Base-by-base conservation (phyloP, 2,888 invertebrate genomes). In the Pachydiplax longipennis region DNA sequence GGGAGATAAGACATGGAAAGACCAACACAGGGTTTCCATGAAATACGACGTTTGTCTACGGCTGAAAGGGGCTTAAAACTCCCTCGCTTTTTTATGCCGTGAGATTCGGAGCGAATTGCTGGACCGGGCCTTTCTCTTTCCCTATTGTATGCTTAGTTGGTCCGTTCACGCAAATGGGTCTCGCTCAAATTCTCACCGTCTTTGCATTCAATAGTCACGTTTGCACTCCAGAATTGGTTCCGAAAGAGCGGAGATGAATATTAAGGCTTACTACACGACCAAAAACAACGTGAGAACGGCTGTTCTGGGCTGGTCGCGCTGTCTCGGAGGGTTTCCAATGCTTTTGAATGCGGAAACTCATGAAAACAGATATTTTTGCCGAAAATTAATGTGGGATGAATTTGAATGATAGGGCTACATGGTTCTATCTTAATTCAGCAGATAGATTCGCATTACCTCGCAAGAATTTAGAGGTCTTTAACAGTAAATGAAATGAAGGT, bases 121-220 rank as follows among this genome's bases (percentile, higher is more conserved):
- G 37, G 87, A 18, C 87, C 22, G 53, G 35, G 2, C 87, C 87
- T 87, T 87, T 87, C 87, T 40, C 65, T 87, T 87, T 65, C 37
- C 40, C 87, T 37, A 87, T 65, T 87, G 87, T 61, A 3, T 37
- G 25, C 22, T n/a, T 25, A 25, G 53, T 3, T n/a, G 18, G 18
- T 65, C 25, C 25, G 48, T 65, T 31, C 73, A 31, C 73, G 73
- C 73, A 73, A 73, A 73, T 25, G 73, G 15, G 12, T 31, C 73
- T 13, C 18, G n/a, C 61, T n/a, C 10, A 73, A 73, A 73, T 25
- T 25, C 53, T 31, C 25, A 25, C 73, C 15, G n/a, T 65, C 65
- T 65, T 12, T 22, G 73, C 53, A 10, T 31, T 31, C 10, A 31
- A 31, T 73, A 73, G 25, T 31, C 73, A 73, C 73, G 25, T 73